Evolutionary conservation across 2,797 vertebrate species (phyloP).

Genomic region (Sitta carolinensis): DNA sequence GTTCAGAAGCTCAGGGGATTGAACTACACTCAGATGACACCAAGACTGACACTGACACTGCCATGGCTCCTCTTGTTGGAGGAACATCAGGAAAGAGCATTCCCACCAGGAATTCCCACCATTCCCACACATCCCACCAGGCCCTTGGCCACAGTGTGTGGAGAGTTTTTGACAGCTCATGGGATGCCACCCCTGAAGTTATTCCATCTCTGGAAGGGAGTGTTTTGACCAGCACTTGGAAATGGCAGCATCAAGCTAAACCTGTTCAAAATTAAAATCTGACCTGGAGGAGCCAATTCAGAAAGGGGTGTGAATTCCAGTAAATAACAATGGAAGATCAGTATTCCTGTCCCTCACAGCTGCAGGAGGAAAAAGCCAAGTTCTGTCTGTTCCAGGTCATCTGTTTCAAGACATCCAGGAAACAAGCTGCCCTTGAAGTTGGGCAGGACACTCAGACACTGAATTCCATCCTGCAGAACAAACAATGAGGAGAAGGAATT

Average conservation of each 20-base stretch:
- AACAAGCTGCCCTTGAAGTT: not conserved
- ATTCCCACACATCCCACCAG: not conserved
- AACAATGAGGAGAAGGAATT: not conserved
- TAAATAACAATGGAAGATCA: not conserved
- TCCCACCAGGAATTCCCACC: not conserved
- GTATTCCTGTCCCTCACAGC: not conserved
- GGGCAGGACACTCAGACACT: not conserved
- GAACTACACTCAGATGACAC: not conserved
- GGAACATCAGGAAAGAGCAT: not conserved
- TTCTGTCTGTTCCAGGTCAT: not conserved
- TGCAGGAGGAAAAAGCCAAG: not conserved
- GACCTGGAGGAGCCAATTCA: not conserved
- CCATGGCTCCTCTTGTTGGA: not conserved
- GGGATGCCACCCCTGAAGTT: not conserved
- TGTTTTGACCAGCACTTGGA: not conserved
- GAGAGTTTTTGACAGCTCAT: not conserved
- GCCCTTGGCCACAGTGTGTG: not conserved
- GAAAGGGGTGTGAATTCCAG: not conserved
- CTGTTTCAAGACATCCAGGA: not conserved
- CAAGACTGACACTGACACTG: not conserved
- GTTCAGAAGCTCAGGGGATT: not conserved
- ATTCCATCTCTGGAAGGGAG: not conserved
- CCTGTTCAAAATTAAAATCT: not conserved
- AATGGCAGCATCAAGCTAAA: not conserved
- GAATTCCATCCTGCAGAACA: not conserved